Evolutionary conservation across 2,888 invertebrate genomes (phyloP).

Genomic region (Willowsia nigromaculata): DNA sequence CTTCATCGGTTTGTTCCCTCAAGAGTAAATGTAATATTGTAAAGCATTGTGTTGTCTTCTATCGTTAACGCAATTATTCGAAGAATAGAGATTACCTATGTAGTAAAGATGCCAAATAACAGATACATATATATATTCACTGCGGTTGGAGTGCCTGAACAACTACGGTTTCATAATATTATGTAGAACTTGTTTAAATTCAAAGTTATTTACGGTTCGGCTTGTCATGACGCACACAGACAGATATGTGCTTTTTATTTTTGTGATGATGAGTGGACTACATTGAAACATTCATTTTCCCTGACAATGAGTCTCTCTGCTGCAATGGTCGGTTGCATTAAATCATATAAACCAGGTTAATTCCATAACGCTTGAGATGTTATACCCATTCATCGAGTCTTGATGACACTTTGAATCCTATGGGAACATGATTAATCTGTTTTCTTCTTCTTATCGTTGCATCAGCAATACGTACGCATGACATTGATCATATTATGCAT

Average conservation of each 20-base stretch:
- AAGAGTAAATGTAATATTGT: not conserved
- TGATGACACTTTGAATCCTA: not conserved
- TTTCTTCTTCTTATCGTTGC: not conserved
- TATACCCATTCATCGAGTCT: not conserved
- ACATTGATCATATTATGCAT: not conserved
- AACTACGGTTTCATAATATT: not conserved
- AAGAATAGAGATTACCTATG: not conserved
- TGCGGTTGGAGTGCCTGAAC: slow-evolving; percentile 13
- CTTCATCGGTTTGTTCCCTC: not conserved
- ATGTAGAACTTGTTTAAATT: not conserved
- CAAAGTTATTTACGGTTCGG: not conserved
- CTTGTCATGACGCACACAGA: not conserved
- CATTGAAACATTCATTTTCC: too few relatives aligned
- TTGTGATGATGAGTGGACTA: not conserved
- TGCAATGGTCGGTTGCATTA: too few relatives aligned
- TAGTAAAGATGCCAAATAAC: not conserved
- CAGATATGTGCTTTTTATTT: not conserved
- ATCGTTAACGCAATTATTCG: slow-evolving; percentile 13
- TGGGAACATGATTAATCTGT: not conserved
- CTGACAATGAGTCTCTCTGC: too few relatives aligned
- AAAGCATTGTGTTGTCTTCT: not conserved
- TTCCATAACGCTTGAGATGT: not conserved
- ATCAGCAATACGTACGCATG: not conserved
- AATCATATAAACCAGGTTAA: too few relatives aligned
- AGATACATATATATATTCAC: not conserved